A percentile compares a stretch with the other conserved stretches of the same genome.
phyloP scores from a whole-genome alignment of 1,140 invertebrate genomes.

The Cataglyphis hispanica region DNA sequence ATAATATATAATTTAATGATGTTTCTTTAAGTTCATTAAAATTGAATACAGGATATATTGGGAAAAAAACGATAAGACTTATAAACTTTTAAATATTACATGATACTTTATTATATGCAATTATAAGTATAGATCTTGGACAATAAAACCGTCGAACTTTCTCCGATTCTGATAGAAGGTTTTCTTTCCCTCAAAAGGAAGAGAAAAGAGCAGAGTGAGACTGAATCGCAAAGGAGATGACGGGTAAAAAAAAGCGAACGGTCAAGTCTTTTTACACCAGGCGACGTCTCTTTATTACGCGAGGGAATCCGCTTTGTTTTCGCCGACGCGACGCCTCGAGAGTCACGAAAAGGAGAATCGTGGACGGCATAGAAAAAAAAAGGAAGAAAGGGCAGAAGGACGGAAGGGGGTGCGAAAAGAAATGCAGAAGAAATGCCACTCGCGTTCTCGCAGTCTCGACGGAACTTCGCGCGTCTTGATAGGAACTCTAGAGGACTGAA shows the following conservation, averaged over 20 bases:
- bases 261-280: constrained; percentile 75
- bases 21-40: not conserved
- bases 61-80: not conserved
- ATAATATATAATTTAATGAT: not conserved
- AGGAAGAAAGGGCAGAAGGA: constrained; percentile 10
- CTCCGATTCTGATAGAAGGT: constrained; percentile 39
- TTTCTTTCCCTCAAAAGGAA: not conserved
- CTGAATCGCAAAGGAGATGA: constrained; percentile 50
- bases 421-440: constrained; percentile 61
- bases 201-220: constrained; percentile 36
- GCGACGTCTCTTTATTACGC: constrained; percentile 82
- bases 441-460: constrained; percentile 49
- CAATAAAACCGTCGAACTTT: constrained; percentile 22
- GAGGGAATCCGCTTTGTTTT: constrained; percentile 84
- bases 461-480: constrained; percentile 60
- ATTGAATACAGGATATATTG: not conserved
- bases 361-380: constrained; percentile 8
- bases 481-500: constrained; percentile 31
- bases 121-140: not conserved
- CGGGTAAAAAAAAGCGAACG: constrained; percentile 51
- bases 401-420: constrained; percentile 53
- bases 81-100: constrained; percentile 3
- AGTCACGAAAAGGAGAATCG: constrained; percentile 56
- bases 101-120: not conserved
- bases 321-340: constrained; percentile 73